Evolutionary conservation across 2,888 invertebrate genomes (phyloP), one percentile per base, ranked within the genome.

Genomic region (Syrphus vitripennis): DNA sequence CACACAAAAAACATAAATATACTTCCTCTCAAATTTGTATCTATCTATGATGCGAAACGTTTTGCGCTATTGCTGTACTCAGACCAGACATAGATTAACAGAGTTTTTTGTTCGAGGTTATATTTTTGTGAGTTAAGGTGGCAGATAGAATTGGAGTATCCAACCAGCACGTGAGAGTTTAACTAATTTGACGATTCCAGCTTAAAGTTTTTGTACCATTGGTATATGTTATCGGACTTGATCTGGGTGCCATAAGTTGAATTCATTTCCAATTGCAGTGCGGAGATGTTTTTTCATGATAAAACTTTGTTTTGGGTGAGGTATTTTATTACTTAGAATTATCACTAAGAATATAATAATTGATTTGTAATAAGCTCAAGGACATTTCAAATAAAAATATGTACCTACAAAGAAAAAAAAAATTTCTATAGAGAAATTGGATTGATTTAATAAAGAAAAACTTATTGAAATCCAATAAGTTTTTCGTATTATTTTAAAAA

Each of bases 101-200:
- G 14, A 59, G 16, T 31, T 55, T 34, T n/a, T 53, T 26, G 26
- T 65, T 45, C 14, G 45, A 29, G 7, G 45, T 65, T 19, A 19
- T 45, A n/a, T 63, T 29, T 16, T 50, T 29, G 7, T 3, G 29
- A 19, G 45, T 45, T 19, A 14, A 65, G 45, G 19, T 65, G 31
- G 65, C 16, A 19, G 45, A 45, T 19, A 12, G 16, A 16, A 45
- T 45, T 31, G 65, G 31, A 31, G 9, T 12, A 34, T 34, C 10
- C 26, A 40, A 7, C 53, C 29, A 72, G 71, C 42, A 84, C 84
- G 84, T 84, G 84, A 81, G 81, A 59, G 76, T 84, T 80, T 65
- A 84, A 79, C 80, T 84, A 80, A 84, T 84, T 81, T 72, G 80
- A 76, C 76, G 76, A 67, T 81, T 76, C 76, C 67, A 65, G 70